A percentile compares a stretch with the other conserved stretches of the same genome.
Conservation (phyloP, 2,888 invertebrate genomes). For the Alloplasta piceator region DNA sequence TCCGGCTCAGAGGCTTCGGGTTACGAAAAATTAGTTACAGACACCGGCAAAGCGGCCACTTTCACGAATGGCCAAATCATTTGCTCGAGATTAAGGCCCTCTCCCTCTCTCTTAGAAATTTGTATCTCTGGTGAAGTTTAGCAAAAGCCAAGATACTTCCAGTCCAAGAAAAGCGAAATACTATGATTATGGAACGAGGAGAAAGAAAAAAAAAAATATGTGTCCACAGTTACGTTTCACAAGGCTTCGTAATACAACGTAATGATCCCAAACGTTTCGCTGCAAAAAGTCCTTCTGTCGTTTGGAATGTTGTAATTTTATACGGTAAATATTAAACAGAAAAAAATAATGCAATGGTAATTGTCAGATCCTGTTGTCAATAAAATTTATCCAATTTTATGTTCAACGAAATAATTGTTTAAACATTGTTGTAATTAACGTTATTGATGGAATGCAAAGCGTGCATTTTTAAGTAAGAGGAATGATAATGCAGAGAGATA, state of each 20-base stretch:
- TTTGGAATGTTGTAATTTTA: background rate
- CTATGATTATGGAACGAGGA: conserved; percentile 36
- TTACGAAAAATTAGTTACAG: conserved; percentile 60
- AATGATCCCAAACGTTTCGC: background rate
- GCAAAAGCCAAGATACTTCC: conserved; percentile 16
- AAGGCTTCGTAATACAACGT: conserved; percentile 24
- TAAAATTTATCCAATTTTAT: background rate
- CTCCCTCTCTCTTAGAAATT: background rate
- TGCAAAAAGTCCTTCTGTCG: background rate
- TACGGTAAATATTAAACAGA: background rate
- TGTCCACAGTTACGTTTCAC: conserved; percentile 7
- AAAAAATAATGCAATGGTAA: background rate
- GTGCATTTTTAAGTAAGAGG: no score
- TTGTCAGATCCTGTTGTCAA: background rate
- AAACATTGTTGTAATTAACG: no score
- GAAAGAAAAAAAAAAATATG: background rate
- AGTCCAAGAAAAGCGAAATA: conserved; percentile 34
- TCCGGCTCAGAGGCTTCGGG: conserved; percentile 11
- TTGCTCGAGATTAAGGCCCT: conserved; percentile 40
- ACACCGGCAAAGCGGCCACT: conserved; percentile 53
- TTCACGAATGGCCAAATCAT: conserved; percentile 63
- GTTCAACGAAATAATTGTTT: no score
- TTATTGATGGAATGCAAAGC: no score
- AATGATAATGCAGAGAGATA: no score
- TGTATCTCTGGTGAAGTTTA: background rate